Percentiles rank a stretch among this genome's conserved stretches.
phyloP scores from a whole-genome alignment of 2,888 invertebrate species.

The Rhamphomyia laevipes region DNA sequence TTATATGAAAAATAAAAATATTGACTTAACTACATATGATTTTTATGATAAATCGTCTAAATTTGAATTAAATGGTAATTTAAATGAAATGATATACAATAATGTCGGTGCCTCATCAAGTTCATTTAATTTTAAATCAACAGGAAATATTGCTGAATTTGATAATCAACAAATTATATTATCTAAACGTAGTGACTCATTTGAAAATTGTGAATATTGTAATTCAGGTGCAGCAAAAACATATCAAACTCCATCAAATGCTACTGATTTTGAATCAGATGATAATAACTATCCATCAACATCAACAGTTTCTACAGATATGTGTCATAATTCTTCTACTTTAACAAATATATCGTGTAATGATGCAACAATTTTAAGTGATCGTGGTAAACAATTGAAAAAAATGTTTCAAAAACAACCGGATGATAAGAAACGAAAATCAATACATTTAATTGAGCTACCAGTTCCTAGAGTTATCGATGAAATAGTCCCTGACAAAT shows the following conservation, averaged over 20 bases:
- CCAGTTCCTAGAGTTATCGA: slow-evolving; percentile 39
- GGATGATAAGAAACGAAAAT: slow-evolving; percentile 17
- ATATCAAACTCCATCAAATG: slow-evolving; percentile 66
- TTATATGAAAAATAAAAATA: slow-evolving; percentile 63
- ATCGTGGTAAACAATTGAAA: slow-evolving; percentile 7
- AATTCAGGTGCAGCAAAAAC: slow-evolving; percentile 45
- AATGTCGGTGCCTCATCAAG: not conserved
- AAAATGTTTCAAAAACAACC: slow-evolving; percentile 12
- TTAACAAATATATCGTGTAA: not conserved
- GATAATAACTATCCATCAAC: slow-evolving; percentile 32
- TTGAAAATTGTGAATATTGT: slow-evolving; percentile 43
- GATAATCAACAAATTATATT: not conserved
- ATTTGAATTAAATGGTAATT: slow-evolving; percentile 29
- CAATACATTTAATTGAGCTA: slow-evolving; percentile 26
- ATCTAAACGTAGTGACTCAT: slow-evolving; percentile 30
- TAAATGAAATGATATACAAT: not conserved
- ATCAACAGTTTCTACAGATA: slow-evolving; percentile 11
- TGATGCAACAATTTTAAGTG: not conserved
- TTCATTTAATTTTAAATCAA: slow-evolving; percentile 2
- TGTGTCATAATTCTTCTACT: slow-evolving; percentile 10
- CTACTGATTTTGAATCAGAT: slow-evolving; percentile 56
- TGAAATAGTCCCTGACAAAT: slow-evolving; percentile 26
- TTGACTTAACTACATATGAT: slow-evolving; percentile 48
- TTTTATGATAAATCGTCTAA: slow-evolving; percentile 46
- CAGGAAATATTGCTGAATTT: slow-evolving; percentile 1